Percentiles rank a stretch among this genome's conserved stretches.
Evolutionary conservation across 2,797 vertebrate species (phyloP).

Genomic region (Aplochiton taeniatus): DNA sequence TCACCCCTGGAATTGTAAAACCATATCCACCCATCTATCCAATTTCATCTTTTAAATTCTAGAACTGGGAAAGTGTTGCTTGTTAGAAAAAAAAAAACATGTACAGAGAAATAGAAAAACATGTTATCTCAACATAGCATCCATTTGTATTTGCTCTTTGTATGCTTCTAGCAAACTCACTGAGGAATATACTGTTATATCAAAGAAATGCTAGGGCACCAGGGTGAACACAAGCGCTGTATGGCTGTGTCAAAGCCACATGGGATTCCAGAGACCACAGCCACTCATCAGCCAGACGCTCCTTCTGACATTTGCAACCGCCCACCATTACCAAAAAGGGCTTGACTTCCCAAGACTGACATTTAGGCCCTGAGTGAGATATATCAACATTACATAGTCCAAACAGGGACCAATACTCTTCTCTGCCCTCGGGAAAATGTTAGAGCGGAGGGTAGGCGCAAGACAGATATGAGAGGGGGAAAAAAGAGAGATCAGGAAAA

Average conservation of each 20-base stretch:
- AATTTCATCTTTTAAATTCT: conserved; percentile 4
- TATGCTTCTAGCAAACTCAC: conserved; percentile 22
- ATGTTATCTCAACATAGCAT: conserved; percentile 8
- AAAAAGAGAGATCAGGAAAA: too few species aligned
- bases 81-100: conserved; percentile 11
- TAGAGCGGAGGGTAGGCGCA: conserved; percentile 14
- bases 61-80: conserved; percentile 6
- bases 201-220: conserved; percentile 38
- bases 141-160: conserved; percentile 35
- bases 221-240: background rate
- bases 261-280: conserved; percentile 47
- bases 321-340: conserved; percentile 69
- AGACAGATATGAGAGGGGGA: too few species aligned
- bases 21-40: background rate
- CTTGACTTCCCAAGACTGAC: conserved; percentile 70
- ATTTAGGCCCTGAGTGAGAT: conserved; percentile 72
- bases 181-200: conserved; percentile 37
- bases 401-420: conserved; percentile 48
- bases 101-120: conserved; percentile 7
- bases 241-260: conserved; percentile 27
- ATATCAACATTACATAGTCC: conserved; percentile 58
- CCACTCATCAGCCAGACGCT: conserved; percentile 62
- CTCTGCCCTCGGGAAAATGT: conserved; percentile 57
- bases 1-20: too few species aligned
- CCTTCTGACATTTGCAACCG: conserved; percentile 76